Conservation (phyloP, 2,888 invertebrate species). For the Leptothorax acervorum region DNA sequence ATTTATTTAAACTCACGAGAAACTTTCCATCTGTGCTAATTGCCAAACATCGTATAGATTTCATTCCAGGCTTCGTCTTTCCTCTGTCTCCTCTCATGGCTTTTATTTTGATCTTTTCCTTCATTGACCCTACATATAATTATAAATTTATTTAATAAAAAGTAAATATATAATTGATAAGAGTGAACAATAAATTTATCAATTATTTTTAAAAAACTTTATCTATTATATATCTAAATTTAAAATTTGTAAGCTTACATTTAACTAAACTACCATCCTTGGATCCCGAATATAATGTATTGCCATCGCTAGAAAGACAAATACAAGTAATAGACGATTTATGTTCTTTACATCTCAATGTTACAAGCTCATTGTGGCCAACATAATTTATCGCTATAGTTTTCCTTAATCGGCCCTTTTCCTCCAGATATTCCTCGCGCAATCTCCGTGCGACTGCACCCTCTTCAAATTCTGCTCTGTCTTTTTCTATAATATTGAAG, state of each 20-base stretch:
- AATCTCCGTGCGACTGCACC: constrained; percentile 91
- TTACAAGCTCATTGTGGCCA: constrained; percentile 84
- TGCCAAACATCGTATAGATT: constrained; percentile 79
- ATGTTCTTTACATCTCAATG: constrained; percentile 92
- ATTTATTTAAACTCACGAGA: constrained; percentile 87
- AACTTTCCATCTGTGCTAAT: constrained; percentile 91
- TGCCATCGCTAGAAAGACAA: constrained; percentile 91
- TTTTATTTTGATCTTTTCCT: constrained; percentile 88
- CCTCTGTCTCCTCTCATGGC: constrained; percentile 80
- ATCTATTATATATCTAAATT: constrained; percentile 23
- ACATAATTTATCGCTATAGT: constrained; percentile 90
- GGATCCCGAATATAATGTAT: constrained; percentile 92
- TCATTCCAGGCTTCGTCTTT: constrained; percentile 79
- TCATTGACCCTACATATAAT: constrained; percentile 86
- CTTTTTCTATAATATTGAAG: constrained; percentile 86
- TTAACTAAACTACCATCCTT: constrained; percentile 96
- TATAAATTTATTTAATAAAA: not conserved
- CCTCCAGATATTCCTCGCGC: constrained; percentile 94
- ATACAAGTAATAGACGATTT: constrained; percentile 92
- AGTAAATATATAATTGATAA: not conserved
- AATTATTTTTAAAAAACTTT: constrained; percentile 26
- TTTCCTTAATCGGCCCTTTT: constrained; percentile 92
- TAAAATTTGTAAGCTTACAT: constrained; percentile 87
- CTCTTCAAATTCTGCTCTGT: constrained; percentile 89
- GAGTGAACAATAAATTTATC: not conserved